A percentile compares a stretch with the other conserved stretches of the same genome.
phyloP scores from a whole-genome alignment of 2,797 vertebrate species.

The Emys orbicularis region DNA sequence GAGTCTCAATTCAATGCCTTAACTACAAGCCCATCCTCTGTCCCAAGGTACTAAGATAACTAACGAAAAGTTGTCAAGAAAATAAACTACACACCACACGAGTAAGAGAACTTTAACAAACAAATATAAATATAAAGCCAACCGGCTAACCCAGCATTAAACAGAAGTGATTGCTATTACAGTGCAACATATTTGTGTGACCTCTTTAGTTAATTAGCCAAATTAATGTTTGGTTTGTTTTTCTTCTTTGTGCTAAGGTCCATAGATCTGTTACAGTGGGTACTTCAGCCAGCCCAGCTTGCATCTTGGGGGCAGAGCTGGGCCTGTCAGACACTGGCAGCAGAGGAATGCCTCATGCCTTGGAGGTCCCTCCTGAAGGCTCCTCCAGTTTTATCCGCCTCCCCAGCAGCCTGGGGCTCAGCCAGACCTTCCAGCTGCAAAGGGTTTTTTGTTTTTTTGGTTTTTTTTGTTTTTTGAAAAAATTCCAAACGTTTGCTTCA shows the following conservation, averaged over 20 bases:
- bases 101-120: not conserved
- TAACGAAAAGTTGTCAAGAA: not conserved
- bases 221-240: not conserved
- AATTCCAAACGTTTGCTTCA: not conserved
- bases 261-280: not conserved
- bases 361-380: not conserved
- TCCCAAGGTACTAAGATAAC: not conserved
- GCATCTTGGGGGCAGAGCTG: not conserved
- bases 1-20: not conserved
- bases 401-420: not conserved
- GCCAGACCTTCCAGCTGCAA: not conserved
- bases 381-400: not conserved
- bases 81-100: not conserved
- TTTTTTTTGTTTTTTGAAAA: not conserved
- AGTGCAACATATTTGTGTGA: not conserved
- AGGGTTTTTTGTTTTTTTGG: no score
- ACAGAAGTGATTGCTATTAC: not conserved
- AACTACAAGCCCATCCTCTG: not conserved
- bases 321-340: not conserved
- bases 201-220: not conserved
- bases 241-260: not conserved
- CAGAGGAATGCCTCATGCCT: not conserved
- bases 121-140: not conserved
- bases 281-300: not conserved
- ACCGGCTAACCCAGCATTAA: not conserved